A percentile compares a stretch with the other conserved stretches of the same genome.
phyloP scores from a whole-genome alignment of 1,140 invertebrate genomes.

The Trachelipus rathkii region DNA sequence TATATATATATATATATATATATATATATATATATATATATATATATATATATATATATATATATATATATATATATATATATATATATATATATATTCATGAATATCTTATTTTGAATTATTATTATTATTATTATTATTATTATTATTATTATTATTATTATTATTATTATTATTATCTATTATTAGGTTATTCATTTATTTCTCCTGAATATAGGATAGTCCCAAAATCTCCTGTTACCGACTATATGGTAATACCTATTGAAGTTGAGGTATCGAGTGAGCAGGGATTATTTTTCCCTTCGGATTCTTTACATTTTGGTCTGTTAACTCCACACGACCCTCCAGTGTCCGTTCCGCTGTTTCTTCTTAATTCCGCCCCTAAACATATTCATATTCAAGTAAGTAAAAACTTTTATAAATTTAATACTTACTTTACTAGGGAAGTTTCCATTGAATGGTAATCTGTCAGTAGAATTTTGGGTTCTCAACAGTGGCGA shows the following conservation, averaged over 20 bases:
- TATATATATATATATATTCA: too few relatives aligned
- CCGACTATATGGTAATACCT: slow-evolving; percentile 69
- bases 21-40: too few relatives aligned
- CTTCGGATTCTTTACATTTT: slow-evolving; percentile 75
- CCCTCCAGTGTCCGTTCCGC: slow-evolving; percentile 60
- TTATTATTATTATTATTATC: too few relatives aligned
- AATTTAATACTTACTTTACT: too few relatives aligned
- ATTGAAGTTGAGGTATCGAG: slow-evolving; percentile 80
- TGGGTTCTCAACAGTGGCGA: too few relatives aligned
- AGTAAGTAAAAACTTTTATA: slow-evolving; percentile 52
- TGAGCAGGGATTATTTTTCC: slow-evolving; percentile 67
- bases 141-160: too few relatives aligned
- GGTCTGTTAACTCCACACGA: slow-evolving; percentile 69
- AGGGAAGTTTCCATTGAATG: too few relatives aligned
- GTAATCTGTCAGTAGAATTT: too few relatives aligned
- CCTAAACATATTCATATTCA: slow-evolving; percentile 65
- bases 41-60: not conserved
- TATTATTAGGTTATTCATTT: too few relatives aligned
- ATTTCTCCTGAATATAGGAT: slow-evolving; percentile 55
- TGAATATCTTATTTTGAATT: too few relatives aligned
- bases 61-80: not conserved
- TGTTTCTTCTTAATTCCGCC: slow-evolving; percentile 68
- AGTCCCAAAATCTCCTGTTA: slow-evolving; percentile 59
- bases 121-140: too few relatives aligned
- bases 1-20: not conserved